These are phyloP conservation scores for Mnemiopsis leidyi DNA, from an alignment of 37 sponge, comb jelly and placozoan genomes.

Conservation along the genomic window DNA sequence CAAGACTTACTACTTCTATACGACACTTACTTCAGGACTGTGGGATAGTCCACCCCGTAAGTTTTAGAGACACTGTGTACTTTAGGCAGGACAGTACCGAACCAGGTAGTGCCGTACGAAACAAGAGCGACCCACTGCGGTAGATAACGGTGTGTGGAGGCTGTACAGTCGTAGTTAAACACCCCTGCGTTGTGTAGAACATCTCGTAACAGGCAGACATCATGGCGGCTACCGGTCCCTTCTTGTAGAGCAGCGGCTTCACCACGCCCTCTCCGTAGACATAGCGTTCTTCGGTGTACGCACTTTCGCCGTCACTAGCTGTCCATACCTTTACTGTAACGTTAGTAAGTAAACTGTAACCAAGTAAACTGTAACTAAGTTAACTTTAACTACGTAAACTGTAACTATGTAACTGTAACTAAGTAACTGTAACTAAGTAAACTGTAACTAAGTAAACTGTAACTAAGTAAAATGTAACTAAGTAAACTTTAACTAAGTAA, in stretches of 20 bases:
- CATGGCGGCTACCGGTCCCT: conserved; percentile 10
- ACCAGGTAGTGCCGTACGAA: background rate
- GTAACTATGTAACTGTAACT: no score
- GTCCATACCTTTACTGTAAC: conserved; percentile 28
- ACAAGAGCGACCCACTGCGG: background rate
- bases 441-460: no score
- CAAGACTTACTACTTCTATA: no score
- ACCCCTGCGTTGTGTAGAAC: background rate
- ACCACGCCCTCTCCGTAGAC: background rate
- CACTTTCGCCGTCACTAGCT: background rate
- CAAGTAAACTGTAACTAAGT: no score
- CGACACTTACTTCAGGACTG: background rate
- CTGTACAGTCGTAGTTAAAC: background rate
- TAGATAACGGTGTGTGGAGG: background rate
- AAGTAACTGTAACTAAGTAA: no score
- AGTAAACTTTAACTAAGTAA: no score
- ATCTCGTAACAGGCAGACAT: conserved; percentile 2
- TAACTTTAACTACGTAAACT: no score
- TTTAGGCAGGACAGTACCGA: background rate
- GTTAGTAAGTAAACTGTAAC: no score
- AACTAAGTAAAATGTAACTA: no score
- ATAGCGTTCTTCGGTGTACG: background rate
- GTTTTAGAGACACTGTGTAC: background rate
- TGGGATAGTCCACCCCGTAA: background rate
- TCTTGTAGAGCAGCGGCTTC: conserved; percentile 9